Conservation (phyloP, 1,140 invertebrate species). For the Tetraneura akinire region DNA sequence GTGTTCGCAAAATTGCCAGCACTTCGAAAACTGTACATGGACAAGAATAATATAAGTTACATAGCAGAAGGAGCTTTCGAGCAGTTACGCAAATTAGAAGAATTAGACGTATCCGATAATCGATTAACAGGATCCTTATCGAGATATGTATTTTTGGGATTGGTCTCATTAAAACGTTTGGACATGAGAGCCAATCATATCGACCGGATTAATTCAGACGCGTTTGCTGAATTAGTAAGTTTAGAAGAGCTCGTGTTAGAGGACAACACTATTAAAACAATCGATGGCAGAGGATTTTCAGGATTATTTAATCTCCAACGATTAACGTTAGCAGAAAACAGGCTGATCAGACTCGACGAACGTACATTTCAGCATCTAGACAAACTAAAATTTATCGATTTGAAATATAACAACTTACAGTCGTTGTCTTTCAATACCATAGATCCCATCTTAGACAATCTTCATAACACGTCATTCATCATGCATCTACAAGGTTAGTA, state of each 20-base stretch:
- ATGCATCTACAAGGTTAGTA: constrained; percentile 75
- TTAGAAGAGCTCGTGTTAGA: constrained; percentile 72
- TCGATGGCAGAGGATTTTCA: constrained; percentile 71
- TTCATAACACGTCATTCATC: constrained; percentile 71
- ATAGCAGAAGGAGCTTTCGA: constrained; percentile 73
- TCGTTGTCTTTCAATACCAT: constrained; percentile 74
- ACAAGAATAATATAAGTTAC: constrained; percentile 72
- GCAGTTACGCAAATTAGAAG: constrained; percentile 66
- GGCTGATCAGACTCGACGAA: constrained; percentile 66
- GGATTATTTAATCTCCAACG: constrained; percentile 69
- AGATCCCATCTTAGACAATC: constrained; percentile 72
- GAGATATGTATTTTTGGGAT: constrained; percentile 70
- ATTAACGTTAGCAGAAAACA: constrained; percentile 72
- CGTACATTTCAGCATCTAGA: constrained; percentile 68
- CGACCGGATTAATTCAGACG: constrained; percentile 71
- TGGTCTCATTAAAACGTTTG: constrained; percentile 67
- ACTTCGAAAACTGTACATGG: constrained; percentile 68
- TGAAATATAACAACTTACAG: constrained; percentile 71
- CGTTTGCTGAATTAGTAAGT: constrained; percentile 73
- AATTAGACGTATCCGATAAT: constrained; percentile 72
- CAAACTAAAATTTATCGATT: constrained; percentile 69
- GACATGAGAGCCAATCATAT: constrained; percentile 72
- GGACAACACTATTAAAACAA: constrained; percentile 69
- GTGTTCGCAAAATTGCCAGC: constrained; percentile 71
- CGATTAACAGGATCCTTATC: constrained; percentile 67